phyloP scores from a whole-genome alignment of 2,113 vertebrate species.

The Sylvia atricapilla region DNA sequence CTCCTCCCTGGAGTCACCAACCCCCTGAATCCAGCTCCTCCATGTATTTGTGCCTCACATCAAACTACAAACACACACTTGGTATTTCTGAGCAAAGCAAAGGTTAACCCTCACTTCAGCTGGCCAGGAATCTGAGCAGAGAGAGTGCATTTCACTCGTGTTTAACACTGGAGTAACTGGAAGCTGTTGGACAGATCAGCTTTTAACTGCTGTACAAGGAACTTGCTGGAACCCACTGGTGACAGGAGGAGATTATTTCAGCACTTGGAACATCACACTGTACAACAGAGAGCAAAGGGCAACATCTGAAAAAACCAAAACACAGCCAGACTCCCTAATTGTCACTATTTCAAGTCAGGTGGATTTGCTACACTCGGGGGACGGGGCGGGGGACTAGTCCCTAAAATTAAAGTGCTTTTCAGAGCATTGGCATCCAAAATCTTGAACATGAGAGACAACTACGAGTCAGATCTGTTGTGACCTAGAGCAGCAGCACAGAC shows the following conservation, averaged over 20 bases:
- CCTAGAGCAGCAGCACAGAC: conserved; percentile 53
- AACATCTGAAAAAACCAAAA: background rate
- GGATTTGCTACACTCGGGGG: conserved; percentile 47
- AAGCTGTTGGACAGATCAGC: conserved; percentile 23
- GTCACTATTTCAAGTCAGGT: conserved; percentile 60
- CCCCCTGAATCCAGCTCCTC: background rate
- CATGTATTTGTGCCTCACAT: background rate
- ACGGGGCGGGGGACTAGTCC: conserved; percentile 17
- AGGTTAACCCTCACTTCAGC: background rate
- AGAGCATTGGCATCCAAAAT: conserved; percentile 49
- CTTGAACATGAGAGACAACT: conserved; percentile 54
- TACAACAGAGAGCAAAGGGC: conserved; percentile 7
- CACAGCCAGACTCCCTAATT: conserved; percentile 22
- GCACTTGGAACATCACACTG: conserved; percentile 21
- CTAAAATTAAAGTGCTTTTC: conserved; percentile 70
- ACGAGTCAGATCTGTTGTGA: conserved; percentile 22
- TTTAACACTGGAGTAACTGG: background rate
- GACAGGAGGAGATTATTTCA: conserved; percentile 16
- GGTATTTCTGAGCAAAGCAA: conserved; percentile 34
- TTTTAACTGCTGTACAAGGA: background rate
- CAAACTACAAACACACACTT: background rate
- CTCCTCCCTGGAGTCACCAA: background rate
- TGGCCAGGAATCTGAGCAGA: background rate
- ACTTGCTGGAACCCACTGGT: conserved; percentile 1
- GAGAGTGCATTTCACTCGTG: background rate